A percentile compares a stretch with the other conserved stretches of the same genome.
These are phyloP conservation scores for Poecilia wingei DNA, from an alignment of 2,797 vertebrate genomes.

Conservation along the genomic window DNA sequence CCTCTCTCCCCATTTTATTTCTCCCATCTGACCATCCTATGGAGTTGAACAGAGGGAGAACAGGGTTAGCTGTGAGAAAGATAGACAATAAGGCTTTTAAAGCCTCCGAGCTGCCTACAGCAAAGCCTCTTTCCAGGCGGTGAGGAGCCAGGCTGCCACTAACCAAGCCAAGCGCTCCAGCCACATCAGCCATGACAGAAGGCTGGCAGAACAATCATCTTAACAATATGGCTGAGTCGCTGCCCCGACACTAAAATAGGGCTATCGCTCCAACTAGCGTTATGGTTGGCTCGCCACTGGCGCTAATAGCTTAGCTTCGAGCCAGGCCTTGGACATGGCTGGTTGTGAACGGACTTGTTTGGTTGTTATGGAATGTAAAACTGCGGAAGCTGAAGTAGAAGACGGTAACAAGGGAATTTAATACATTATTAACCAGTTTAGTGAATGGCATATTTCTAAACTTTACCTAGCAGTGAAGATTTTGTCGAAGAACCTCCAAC, in stretches of 20 bases:
- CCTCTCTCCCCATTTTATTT: conserved; percentile 52
- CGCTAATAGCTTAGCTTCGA: conserved; percentile 67
- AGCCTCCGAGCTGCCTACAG: conserved; percentile 84
- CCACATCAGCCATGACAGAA: conserved; percentile 84
- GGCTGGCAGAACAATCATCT: conserved; percentile 85
- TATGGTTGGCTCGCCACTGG: conserved; percentile 71
- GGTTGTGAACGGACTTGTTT: conserved; percentile 47
- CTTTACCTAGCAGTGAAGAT: neutral
- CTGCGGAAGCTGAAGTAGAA: conserved; percentile 37
- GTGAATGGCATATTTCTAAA: neutral
- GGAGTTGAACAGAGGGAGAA: conserved; percentile 67
- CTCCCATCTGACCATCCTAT: conserved; percentile 67
- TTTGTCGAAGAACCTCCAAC: neutral
- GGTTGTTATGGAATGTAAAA: conserved; percentile 74
- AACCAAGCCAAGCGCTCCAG: conserved; percentile 76
- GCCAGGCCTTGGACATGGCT: conserved; percentile 68
- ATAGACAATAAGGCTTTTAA: conserved; percentile 84
- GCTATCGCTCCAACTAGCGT: conserved; percentile 73
- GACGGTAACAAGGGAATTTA: conserved; percentile 21
- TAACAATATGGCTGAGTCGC: conserved; percentile 83
- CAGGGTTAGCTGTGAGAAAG: conserved; percentile 72
- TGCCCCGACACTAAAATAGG: conserved; percentile 78
- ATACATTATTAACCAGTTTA: conserved; percentile 16
- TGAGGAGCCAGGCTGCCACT: conserved; percentile 69
- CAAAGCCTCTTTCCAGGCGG: conserved; percentile 84